Evolutionary conservation across 2,797 vertebrate species (phyloP), one percentile per base, ranked within the genome.

Genomic region (Mustela erminea): DNA sequence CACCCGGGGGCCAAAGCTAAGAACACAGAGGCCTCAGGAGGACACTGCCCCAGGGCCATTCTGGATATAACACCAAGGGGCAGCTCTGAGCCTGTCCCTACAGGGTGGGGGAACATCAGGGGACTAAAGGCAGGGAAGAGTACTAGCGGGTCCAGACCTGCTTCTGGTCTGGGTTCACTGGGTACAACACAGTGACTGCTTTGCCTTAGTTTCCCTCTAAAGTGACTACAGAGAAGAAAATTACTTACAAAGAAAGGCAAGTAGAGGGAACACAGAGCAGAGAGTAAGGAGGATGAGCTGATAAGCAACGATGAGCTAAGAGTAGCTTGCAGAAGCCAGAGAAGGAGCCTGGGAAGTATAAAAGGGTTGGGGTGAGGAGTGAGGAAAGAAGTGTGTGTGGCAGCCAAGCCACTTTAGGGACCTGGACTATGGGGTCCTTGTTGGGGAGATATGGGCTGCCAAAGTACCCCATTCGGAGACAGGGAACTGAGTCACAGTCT

Each of bases 131-230:
- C 56, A 64, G 20, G 23, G 21, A 54, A 58, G 27, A 60, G 27
- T 54, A 56, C 20, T 41, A 58, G n/a, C 1, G 1, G 82, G 49
- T 72, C 58, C 70, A 54, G 32, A 83, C 29, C 81, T 88, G 74
- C 14, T 60, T 85, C 21, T 35, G 78, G 27, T 56, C 29, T 81
- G 12, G 35, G 27, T 72, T 89, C 52, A n/a, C 88, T 94, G 64
- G 15, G 7, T 29, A 35, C 41, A 27, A 90, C 41, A 81, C 41
- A 82, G 2, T 0, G 77, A 46, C 70, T 85, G 60, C 68, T 90
- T 46, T 38, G 89, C 96, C 94, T 96, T 68, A 68, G 70, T 97
- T 97, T 92, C 83, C 88, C 91, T 80, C 90, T 74, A 75, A 68
- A 91, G 52, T 66, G 64, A 95, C 72, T 90, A 14, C 29, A 91